Conservation (phyloP, 2,113 vertebrate species). For the Cebidichthys violaceus region DNA sequence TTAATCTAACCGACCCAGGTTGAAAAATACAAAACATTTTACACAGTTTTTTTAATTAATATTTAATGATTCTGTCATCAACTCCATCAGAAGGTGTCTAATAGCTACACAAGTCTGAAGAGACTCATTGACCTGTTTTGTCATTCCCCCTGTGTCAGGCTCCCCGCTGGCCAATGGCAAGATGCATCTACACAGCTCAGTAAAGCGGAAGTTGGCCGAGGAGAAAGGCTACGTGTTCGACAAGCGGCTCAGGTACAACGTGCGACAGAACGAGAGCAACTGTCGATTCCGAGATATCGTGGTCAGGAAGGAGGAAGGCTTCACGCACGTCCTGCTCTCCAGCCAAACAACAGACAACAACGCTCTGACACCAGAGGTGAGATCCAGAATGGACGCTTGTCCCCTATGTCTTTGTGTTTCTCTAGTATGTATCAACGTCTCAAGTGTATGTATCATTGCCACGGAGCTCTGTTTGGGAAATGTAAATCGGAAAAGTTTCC, state of each 20-base stretch:
- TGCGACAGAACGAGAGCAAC: slow-evolving; percentile 95
- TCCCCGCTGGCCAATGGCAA: slow-evolving; percentile 89
- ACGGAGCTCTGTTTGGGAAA: slow-evolving; percentile 12
- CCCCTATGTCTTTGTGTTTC: neutral
- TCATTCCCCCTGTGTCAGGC: slow-evolving; percentile 76
- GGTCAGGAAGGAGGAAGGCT: slow-evolving; percentile 96
- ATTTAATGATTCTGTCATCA: neutral
- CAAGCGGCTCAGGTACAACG: slow-evolving; percentile 97
- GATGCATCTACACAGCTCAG: slow-evolving; percentile 88
- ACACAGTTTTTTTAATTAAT: neutral
- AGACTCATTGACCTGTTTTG: slow-evolving; percentile 31
- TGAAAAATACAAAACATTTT: neutral
- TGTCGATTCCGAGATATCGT: slow-evolving; percentile 98
- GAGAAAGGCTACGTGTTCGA: slow-evolving; percentile 97
- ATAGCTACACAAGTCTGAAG: neutral
- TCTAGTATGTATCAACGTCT: neutral
- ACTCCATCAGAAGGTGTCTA: neutral
- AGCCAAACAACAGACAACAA: slow-evolving; percentile 99
- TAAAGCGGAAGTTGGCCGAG: slow-evolving; percentile 92
- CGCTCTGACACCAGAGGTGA: slow-evolving; percentile 96
- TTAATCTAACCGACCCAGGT: neutral
- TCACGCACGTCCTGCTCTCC: slow-evolving; percentile 96
- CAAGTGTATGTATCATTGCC: neutral
- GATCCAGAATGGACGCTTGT: slow-evolving; percentile 26
- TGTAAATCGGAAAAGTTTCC: slow-evolving; percentile 28